Evolutionary conservation across 2,797 vertebrate genomes (phyloP).

Genomic region (Babyrousa celebensis): DNA sequence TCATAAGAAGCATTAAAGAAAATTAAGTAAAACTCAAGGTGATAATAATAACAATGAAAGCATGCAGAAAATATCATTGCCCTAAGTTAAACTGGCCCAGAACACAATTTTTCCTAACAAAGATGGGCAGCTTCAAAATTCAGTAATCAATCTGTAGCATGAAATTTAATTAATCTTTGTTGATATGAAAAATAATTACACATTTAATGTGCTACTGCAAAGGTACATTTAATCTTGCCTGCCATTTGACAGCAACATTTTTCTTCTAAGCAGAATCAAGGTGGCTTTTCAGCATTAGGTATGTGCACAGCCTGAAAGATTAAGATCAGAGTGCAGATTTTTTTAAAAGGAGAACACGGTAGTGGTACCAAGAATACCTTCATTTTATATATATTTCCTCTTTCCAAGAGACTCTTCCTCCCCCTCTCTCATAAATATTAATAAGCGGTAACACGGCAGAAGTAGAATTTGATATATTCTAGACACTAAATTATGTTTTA

Average conservation of each 20-base stretch:
- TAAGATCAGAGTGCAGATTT: conserved; percentile 87
- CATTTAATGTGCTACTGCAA: conserved; percentile 89
- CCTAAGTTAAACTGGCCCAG: conserved; percentile 75
- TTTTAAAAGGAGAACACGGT: conserved; percentile 80
- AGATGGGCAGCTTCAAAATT: conserved; percentile 87
- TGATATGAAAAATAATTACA: conserved; percentile 90
- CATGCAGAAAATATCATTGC: conserved; percentile 79
- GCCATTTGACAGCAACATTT: conserved; percentile 90
- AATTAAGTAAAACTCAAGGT: conserved; percentile 69
- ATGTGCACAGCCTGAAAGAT: conserved; percentile 88
- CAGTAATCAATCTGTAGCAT: conserved; percentile 86
- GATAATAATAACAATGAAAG: conserved; percentile 81
- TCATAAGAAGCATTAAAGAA: background rate
- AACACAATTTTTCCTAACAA: conserved; percentile 83
- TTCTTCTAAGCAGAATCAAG: conserved; percentile 86
- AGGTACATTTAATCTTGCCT: conserved; percentile 89
- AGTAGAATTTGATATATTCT: conserved; percentile 72
- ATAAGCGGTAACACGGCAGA: conserved; percentile 79
- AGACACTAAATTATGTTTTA: conserved; percentile 71
- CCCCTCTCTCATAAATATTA: conserved; percentile 83
- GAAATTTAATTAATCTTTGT: conserved; percentile 89
- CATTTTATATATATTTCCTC: conserved; percentile 79
- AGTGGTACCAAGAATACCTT: conserved; percentile 78
- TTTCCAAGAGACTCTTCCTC: conserved; percentile 76
- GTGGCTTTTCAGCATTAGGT: conserved; percentile 87